Base-by-base conservation (phyloP, 2,113 vertebrate genomes). In the Cathartes aura region DNA sequence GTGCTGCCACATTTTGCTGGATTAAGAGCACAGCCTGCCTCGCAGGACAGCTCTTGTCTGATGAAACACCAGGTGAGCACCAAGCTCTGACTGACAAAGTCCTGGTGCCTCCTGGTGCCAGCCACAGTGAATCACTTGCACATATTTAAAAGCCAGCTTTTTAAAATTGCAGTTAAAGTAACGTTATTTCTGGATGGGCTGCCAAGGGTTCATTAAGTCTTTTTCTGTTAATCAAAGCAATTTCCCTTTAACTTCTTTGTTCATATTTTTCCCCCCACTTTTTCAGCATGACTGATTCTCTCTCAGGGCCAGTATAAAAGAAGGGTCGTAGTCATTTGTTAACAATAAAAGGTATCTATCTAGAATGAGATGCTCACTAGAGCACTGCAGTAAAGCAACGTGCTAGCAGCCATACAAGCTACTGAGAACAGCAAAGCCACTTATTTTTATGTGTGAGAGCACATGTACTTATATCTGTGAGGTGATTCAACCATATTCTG, bases 151-250 rank as follows among this genome's bases (percentile, higher is more conserved):
- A 91, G 21, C 5, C 52, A 86, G 50, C 56, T 87, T 73, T 92
- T 90, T 63, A 3, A 78, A 82, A 84, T 55, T 0, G 0, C 63
- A 63, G 50, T 63, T 71, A 56, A 83, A 89, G 72, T 38, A 78
- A 43, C 5, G 1, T 82, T 90, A 67, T 89, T 89, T 90, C 94
- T 95, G 64, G 71, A 59, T 36, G 30, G 16, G 55, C 68, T 92
- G 86, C 45, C 87, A 95, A 71, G 73, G 58, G 36, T 60, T 94
- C 87, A 56, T 92, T 87, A 87, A 76, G 56, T 60, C 53, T 82
- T 89, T 78, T 68, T 81, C 80, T 89, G 56, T 52, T 93, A 88
- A 91, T 87, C 80, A 92, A 45, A 93, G 90, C 68, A 36, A 84
- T 96, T 93, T 79, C 73, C 59, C 40, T 71, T 89, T 71, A 92